Evolutionary conservation across 2,888 invertebrate species (phyloP).

Genomic region (Orthonychiurus folsomi): DNA sequence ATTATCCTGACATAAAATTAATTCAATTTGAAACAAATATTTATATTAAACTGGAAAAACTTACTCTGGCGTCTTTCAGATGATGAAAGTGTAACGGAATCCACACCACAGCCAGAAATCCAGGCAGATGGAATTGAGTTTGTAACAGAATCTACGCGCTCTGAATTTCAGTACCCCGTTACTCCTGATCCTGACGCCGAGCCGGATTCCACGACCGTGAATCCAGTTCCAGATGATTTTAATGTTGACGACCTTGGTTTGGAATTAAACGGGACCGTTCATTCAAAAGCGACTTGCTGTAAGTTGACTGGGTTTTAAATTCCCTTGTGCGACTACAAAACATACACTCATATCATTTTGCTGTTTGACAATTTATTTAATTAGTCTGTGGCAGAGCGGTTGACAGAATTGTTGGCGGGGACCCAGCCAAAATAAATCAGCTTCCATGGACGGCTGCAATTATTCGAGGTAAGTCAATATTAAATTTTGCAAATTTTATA

Average conservation of each 20-base stretch:
- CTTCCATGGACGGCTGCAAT: slow-evolving; percentile 31
- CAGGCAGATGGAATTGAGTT: background rate
- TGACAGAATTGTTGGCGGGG: slow-evolving; percentile 33
- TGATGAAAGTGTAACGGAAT: background rate
- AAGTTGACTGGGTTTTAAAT: slow-evolving; percentile 12
- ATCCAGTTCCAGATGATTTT: slow-evolving; percentile 20
- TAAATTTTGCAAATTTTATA: too few species aligned
- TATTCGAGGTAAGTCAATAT: slow-evolving; percentile 11
- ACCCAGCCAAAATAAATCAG: slow-evolving; percentile 30
- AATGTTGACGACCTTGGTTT: slow-evolving; percentile 14
- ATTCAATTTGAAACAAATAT: too few species aligned
- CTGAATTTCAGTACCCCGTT: slow-evolving; percentile 18
- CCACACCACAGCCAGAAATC: background rate
- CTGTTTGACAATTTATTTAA: slow-evolving; percentile 3
- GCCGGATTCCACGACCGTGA: slow-evolving; percentile 14
- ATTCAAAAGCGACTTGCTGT: slow-evolving; percentile 29
- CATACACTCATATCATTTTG: slow-evolving; percentile 3
- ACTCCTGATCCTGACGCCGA: slow-evolving; percentile 26
- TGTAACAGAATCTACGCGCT: background rate
- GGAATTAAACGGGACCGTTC: slow-evolving; percentile 22
- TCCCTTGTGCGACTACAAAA: background rate
- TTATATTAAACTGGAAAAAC: too few species aligned
- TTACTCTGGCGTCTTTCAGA: too few species aligned
- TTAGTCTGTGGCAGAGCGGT: slow-evolving; percentile 32
- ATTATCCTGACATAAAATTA: too few species aligned